phyloP scores from a whole-genome alignment of 2,113 vertebrate genomes.

The Neodontobutis hainanensis region DNA sequence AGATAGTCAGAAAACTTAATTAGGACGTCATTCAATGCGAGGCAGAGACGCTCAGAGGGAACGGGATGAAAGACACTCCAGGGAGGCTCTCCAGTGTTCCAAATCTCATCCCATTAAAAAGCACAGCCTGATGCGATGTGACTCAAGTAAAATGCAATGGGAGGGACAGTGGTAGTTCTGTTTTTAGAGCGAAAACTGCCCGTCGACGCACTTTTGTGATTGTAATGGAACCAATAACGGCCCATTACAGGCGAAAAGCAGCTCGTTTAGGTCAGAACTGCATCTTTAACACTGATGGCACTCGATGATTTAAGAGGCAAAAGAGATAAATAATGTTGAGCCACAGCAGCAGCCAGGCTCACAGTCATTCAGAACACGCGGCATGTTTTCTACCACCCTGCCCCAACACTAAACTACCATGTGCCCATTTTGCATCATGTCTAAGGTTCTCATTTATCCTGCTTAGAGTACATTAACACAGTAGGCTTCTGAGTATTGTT shows the following conservation, averaged over 20 bases:
- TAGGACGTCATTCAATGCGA: conserved; percentile 25
- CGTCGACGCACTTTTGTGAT: not conserved
- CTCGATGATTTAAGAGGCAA: conserved; percentile 39
- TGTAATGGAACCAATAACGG: conserved; percentile 35
- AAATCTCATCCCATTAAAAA: conserved; percentile 1
- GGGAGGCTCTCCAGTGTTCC: not conserved
- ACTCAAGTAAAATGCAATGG: conserved; percentile 1
- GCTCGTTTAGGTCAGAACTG: conserved; percentile 12
- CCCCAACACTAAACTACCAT: conserved; percentile 40
- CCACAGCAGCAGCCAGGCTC: conserved; percentile 15
- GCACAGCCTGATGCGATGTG: not conserved
- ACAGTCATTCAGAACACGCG: conserved; percentile 46
- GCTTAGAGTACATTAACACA: not conserved
- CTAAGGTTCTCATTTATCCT: conserved; percentile 14
- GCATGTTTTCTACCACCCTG: conserved; percentile 27
- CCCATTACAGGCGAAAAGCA: conserved; percentile 23
- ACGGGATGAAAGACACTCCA: conserved; percentile 9
- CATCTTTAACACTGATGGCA: conserved; percentile 22
- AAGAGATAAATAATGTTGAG: conserved; percentile 47
- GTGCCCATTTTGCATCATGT: conserved; percentile 32
- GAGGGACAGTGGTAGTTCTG: not conserved
- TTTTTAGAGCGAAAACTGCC: too few relatives aligned
- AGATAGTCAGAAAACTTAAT: conserved; percentile 27
- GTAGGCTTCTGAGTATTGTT: too few relatives aligned
- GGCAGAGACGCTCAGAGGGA: not conserved